Evolutionary conservation across 2,797 vertebrate genomes (phyloP).

Genomic region (Typhlichthys subterraneus): DNA sequence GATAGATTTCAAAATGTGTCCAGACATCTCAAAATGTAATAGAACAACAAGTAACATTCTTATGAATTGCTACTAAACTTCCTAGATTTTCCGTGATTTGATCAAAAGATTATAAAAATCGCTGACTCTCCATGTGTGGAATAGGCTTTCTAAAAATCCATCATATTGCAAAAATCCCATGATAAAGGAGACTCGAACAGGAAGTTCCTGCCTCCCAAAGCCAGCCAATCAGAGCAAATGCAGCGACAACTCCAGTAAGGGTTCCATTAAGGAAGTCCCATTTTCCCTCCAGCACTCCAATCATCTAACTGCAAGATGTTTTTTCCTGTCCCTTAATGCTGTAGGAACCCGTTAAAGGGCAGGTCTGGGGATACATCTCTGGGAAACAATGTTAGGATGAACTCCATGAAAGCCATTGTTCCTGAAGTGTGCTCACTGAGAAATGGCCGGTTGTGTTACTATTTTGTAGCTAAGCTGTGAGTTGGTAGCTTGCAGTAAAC

Average conservation of each 20-base stretch:
- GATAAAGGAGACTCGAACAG: conserved; percentile 20
- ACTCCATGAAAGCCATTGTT: conserved; percentile 58
- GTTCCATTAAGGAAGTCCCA: conserved; percentile 74
- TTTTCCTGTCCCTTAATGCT: conserved; percentile 75
- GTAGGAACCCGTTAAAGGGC: conserved; percentile 70
- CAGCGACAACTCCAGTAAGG: conserved; percentile 16
- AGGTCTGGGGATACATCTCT: conserved; percentile 36
- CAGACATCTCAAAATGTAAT: no score
- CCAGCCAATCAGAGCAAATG: conserved; percentile 59
- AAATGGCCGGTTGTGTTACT: conserved; percentile 35
- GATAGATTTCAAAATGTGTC: no score
- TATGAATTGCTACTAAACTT: no score
- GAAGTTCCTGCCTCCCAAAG: conserved; percentile 65
- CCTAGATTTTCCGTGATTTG: no score
- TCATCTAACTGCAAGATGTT: conserved; percentile 62
- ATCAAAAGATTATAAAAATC: no score
- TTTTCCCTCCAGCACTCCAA: conserved; percentile 50
- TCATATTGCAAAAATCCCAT: no score
- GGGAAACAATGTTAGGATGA: conserved; percentile 70
- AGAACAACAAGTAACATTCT: no score
- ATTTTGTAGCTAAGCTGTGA: conserved; percentile 22
- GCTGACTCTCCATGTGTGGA: no score
- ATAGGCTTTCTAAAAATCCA: no score
- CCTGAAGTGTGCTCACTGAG: conserved; percentile 36
- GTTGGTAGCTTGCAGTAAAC: conserved; percentile 1